Base-by-base conservation (phyloP, 2,888 invertebrate species). In the Stomorhina lunata region DNA sequence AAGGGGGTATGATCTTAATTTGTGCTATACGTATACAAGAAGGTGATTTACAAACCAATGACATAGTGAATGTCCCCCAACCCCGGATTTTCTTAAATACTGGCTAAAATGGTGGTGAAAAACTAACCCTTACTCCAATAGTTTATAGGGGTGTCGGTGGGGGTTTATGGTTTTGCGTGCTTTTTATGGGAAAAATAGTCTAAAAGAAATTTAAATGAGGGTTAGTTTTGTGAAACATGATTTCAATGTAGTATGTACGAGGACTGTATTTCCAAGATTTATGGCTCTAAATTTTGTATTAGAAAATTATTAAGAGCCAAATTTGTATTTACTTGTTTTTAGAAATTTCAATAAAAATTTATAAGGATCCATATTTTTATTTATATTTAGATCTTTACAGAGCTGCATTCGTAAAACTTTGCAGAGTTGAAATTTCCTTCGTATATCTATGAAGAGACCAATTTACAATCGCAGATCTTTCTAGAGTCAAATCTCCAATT, bases 11-110 rank as follows among this genome's bases (percentile, higher is more conserved):
- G 34, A 55, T 72, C 61, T 68, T 65, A 71, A 65, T 65, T 50
- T 32, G 57, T 63, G 61, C 29, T 76, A 45, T 37, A 59, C 29
- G 4, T 4, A 43, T n/a, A 2, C 6, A 2, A 57, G 55, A 69
- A 48, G 61, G 50, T 76, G 71, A 79, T 79, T 82, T 82, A 79
- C 79, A 82, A 82, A 79, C 79, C 82, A 82, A 82, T 82, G 82
- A 82, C 82, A 82, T 71, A 82, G 79, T 79, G 57, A 75, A 65
- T 79, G 53, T 27, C 53, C 50, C 65, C 75, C 75, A 68, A 48
- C 48, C 27, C 37, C 45, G 20, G 17, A 27, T 43, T 34, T 6
- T 20, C 9, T n/a, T 22, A 29, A 9, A 17, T 17, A 37, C 4
- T 15, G 63, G 63, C 45, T 20, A 40, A 12, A 37, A 12, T 76